Base-by-base conservation (phyloP, 2,113 vertebrate species). In the Hydrochoerus hydrochaeris region DNA sequence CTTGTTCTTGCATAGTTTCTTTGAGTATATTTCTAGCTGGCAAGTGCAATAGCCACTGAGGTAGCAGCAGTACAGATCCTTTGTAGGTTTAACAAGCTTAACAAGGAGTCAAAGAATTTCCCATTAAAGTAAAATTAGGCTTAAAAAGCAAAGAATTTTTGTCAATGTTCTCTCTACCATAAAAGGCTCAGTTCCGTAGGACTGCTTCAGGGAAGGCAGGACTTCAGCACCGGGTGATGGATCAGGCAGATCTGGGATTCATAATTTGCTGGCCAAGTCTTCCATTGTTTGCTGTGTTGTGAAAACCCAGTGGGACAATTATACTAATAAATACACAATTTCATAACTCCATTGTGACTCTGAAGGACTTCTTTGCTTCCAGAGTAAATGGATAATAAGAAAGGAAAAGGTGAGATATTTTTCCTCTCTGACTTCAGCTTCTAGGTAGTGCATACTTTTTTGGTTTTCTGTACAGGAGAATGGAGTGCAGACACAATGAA, bases 361-460 rank as follows among this genome's bases (percentile, higher is more conserved):
- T 91, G 41, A 97, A 94, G 63, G 32, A 75, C 19, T 77, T 4
- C 14, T 13, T 92, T 95, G 63, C 44, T 92, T 77, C 13, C 19
- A 90, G 3, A 88, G 52, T 71, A 63, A 95, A 85, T 95, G 63
- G 44, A 82, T 0, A 4, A 28, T 78, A 71, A 38, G 71, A 91
- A 88, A 52, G 2, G 67, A 63, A n/a, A 83, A 44, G 6, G 52
- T 77, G 22, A 46, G 69, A 10, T 54, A 77, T 22, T 80, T 63
- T 83, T 44, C 16, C 20, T 0, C 5, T 62, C 9, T 57, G n/a
- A 52, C 69, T 93, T 91, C 91, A 24, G 8, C 2, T 1, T 60
- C 19, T 83, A 83, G 52, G 67, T 75, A 91, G 78, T 90, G 49
- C 0, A 65, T 30, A 96, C 26, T 28, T 78, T 78, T 96, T 86